phyloP scores from a whole-genome alignment of 2,113 vertebrate species.

The Melanostigma gelatinosum region DNA sequence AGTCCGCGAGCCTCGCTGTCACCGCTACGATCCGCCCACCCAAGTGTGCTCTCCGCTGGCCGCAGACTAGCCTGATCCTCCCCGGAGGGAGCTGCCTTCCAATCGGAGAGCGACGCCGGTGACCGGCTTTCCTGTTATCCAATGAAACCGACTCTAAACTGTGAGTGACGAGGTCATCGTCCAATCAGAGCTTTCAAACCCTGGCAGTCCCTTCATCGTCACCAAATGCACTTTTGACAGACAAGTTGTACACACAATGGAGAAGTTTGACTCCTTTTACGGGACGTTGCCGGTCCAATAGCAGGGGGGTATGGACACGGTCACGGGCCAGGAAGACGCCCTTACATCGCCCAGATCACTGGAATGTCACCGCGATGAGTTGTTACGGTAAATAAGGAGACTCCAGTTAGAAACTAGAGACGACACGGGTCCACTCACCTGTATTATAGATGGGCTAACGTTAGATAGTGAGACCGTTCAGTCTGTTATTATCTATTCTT shows the following conservation, averaged over 20 bases:
- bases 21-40: slow-evolving; percentile 81
- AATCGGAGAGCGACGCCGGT: not conserved
- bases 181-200: slow-evolving; percentile 33
- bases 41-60: slow-evolving; percentile 57
- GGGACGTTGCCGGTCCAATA: slow-evolving; percentile 74
- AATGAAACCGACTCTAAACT: not conserved
- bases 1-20: slow-evolving; percentile 76
- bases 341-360: slow-evolving; percentile 17
- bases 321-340: slow-evolving; percentile 57
- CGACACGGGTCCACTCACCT: not conserved
- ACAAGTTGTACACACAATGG: slow-evolving; percentile 73
- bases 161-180: not conserved
- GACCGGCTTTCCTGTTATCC: slow-evolving; percentile 18
- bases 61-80: slow-evolving; percentile 29
- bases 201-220: slow-evolving; percentile 33
- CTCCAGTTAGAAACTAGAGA: not conserved
- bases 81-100: slow-evolving; percentile 15
- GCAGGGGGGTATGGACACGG: slow-evolving; percentile 31
- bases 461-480: too few species aligned
- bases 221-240: slow-evolving; percentile 68
- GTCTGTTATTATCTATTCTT: not conserved
- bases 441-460: not conserved
- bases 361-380: slow-evolving; percentile 52
- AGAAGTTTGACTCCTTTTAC: slow-evolving; percentile 82
- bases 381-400: not conserved